Evolutionary conservation across 2,113 vertebrate genomes (phyloP).

Genomic region (Potamarius usumacintae): DNA sequence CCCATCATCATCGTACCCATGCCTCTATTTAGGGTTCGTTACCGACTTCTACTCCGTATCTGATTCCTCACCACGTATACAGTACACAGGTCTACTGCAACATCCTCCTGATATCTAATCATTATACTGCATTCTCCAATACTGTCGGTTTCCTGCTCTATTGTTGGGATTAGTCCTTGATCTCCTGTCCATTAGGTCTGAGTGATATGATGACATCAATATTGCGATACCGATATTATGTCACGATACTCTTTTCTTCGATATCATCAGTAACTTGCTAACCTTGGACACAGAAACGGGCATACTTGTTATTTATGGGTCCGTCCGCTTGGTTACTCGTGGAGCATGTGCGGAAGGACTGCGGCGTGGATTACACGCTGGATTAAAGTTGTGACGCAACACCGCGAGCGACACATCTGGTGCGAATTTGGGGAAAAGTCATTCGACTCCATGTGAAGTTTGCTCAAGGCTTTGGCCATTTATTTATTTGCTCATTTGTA

Average conservation of each 20-base stretch:
- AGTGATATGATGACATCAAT: neutral
- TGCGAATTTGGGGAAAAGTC: neutral
- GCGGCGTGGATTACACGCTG: neutral
- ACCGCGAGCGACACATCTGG: neutral
- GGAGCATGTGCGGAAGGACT: too few species aligned
- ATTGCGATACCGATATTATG: neutral
- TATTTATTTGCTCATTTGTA: constrained; percentile 38
- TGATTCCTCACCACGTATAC: too few species aligned
- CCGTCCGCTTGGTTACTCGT: too few species aligned
- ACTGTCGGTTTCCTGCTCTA: too few species aligned
- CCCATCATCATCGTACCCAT: neutral
- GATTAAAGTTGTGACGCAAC: neutral
- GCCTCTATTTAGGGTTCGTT: neutral
- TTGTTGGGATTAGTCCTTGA: neutral
- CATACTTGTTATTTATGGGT: neutral
- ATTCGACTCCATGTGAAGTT: neutral
- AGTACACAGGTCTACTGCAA: too few species aligned
- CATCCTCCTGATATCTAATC: too few species aligned
- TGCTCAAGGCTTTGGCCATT: neutral
- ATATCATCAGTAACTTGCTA: neutral
- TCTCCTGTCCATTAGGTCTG: neutral
- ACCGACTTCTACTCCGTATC: too few species aligned
- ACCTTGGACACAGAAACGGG: neutral
- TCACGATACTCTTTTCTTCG: neutral
- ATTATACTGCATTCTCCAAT: too few species aligned